phyloP scores from a whole-genome alignment of 1,140 invertebrate species.

The Bactericera cockerelli region DNA sequence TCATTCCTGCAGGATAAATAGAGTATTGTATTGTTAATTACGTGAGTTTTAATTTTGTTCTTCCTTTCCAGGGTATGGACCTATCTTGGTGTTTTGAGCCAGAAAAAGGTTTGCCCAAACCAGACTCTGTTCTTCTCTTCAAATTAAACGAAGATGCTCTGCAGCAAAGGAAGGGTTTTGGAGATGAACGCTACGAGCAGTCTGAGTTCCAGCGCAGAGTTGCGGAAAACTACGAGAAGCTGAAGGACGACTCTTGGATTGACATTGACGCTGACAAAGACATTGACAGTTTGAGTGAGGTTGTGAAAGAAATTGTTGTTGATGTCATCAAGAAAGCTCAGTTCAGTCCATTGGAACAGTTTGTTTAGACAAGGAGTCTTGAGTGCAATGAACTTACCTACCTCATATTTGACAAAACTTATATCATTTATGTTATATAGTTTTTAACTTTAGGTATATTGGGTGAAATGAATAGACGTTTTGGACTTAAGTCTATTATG shows the following conservation, averaged over 20 bases:
- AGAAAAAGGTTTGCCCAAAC: slow-evolving; percentile 68
- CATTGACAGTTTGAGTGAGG: not conserved
- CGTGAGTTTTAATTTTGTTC: no score
- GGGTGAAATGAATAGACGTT: no score
- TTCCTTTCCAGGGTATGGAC: slow-evolving; percentile 43
- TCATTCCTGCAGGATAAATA: no score
- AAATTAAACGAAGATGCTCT: slow-evolving; percentile 43
- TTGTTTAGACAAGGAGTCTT: no score
- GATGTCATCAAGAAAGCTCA: not conserved
- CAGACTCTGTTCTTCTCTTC: slow-evolving; percentile 73
- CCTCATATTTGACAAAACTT: no score
- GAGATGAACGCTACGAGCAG: slow-evolving; percentile 72
- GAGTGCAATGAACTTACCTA: no score
- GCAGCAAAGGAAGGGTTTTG: slow-evolving; percentile 52
- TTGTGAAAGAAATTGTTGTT: not conserved
- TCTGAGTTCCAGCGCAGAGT: slow-evolving; percentile 62
- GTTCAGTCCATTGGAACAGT: not conserved
- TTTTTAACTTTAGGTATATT: no score
- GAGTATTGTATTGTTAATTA: no score
- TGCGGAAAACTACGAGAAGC: slow-evolving; percentile 40
- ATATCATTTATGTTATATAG: no score
- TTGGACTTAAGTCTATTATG: no score
- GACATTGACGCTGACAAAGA: slow-evolving; percentile 4
- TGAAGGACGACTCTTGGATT: slow-evolving; percentile 35
- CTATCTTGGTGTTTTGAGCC: slow-evolving; percentile 71